phyloP scores from a whole-genome alignment of 2,113 vertebrate genomes.

The Thymallus thymallus region DNA sequence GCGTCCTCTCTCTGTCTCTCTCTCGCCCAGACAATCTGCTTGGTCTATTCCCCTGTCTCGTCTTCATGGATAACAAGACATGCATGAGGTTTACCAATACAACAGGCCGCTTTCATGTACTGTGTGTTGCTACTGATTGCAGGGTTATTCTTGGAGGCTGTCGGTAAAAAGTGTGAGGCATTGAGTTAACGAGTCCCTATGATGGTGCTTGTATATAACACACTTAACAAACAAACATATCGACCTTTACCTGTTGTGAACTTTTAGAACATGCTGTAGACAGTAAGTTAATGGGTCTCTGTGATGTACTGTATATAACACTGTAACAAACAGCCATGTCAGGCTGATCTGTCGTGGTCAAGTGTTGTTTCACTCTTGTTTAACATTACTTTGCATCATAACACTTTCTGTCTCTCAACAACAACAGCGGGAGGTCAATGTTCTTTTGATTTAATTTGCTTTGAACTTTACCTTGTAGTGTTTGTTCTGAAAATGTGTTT shows the following conservation, averaged over 20 bases:
- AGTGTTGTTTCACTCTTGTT: too few relatives aligned
- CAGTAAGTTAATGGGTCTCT: too few relatives aligned
- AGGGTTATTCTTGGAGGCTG: neutral
- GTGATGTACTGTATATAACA: too few relatives aligned
- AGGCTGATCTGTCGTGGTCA: too few relatives aligned
- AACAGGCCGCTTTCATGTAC: constrained; percentile 44
- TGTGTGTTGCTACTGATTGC: constrained; percentile 48
- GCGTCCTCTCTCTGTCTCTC: neutral
- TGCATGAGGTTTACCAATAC: constrained; percentile 62
- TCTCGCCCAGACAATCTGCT: neutral
- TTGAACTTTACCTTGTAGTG: neutral
- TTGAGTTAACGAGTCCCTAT: too few relatives aligned
- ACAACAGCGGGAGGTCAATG: neutral
- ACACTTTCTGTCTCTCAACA: neutral
- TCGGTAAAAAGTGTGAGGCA: too few relatives aligned
- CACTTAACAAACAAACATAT: too few relatives aligned
- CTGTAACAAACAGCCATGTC: too few relatives aligned
- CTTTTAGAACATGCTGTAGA: too few relatives aligned
- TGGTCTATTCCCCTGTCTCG: constrained; percentile 11
- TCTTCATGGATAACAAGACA: constrained; percentile 66
- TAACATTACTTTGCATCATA: too few relatives aligned
- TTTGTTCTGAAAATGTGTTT: neutral
- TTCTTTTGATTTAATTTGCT: neutral
- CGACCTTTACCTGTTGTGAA: too few relatives aligned
- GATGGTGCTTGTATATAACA: too few relatives aligned